Conservation (phyloP, 2,113 vertebrate species). For the Tupaia tana region DNA sequence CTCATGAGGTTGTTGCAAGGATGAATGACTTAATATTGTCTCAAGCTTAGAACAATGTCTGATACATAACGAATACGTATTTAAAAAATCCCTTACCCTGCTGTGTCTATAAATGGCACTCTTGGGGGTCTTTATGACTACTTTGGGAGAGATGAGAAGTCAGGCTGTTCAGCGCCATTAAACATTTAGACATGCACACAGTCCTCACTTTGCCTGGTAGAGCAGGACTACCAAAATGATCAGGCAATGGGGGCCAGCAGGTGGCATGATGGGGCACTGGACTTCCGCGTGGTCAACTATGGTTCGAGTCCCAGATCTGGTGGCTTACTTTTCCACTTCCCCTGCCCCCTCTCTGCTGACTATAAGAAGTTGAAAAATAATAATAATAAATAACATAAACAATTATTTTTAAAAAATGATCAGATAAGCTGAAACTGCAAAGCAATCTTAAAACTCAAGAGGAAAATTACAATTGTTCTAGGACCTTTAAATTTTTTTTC, state of each 20-base stretch:
- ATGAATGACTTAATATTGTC: neutral
- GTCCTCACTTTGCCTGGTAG: neutral
- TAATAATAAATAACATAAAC: no score
- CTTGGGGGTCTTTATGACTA: neutral
- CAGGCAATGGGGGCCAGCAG: neutral
- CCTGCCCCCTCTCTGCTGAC: no score
- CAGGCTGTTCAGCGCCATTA: neutral
- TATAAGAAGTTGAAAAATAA: no score
- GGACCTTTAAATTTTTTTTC: conserved; percentile 21
- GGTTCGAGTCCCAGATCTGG: no score
- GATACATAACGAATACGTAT: neutral
- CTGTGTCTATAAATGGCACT: neutral
- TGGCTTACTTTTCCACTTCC: no score
- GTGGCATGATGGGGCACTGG: no score
- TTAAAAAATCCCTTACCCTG: neutral
- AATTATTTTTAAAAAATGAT: neutral
- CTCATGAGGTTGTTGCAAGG: neutral
- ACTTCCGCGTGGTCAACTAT: no score
- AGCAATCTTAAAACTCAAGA: neutral
- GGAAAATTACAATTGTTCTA: neutral
- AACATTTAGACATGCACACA: neutral
- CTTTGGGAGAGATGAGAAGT: neutral
- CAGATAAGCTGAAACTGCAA: neutral
- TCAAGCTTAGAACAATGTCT: neutral
- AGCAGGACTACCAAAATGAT: neutral